Conservation (phyloP, 2,113 vertebrate species). For the Xiphophorus maculatus region DNA sequence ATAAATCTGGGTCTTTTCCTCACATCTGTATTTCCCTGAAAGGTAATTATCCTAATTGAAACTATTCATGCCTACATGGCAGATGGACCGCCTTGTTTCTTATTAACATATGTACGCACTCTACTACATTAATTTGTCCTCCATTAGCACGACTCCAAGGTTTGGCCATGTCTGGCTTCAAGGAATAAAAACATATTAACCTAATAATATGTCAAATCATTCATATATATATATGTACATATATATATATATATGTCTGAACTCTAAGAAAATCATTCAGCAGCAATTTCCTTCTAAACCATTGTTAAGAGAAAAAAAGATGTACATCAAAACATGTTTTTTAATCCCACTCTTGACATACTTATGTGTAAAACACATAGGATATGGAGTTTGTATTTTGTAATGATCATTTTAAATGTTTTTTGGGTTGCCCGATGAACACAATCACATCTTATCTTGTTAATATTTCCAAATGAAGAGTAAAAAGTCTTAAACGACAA, state of each 20-base stretch:
- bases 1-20: conserved; percentile 44
- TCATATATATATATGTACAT: too few species aligned
- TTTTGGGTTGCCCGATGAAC: background rate
- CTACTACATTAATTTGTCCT: background rate
- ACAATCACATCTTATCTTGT: background rate
- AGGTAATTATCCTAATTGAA: conserved; percentile 66
- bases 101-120: conserved; percentile 1
- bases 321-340: too few species aligned
- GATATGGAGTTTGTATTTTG: background rate
- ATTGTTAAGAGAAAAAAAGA: too few species aligned
- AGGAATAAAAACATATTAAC: too few species aligned
- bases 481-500: too few species aligned
- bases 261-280: background rate
- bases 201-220: too few species aligned
- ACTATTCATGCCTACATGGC: conserved; percentile 45
- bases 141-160: background rate
- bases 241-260: too few species aligned
- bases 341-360: background rate
- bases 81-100: conserved; percentile 41
- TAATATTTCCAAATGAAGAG: too few species aligned
- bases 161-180: background rate
- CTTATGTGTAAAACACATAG: background rate
- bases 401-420: background rate
- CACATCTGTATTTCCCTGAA: conserved; percentile 32
- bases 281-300: too few species aligned